These are phyloP conservation scores for Galerucella calmariensis DNA, from an alignment of 2,888 invertebrate species.

Conservation along the genomic window DNA sequence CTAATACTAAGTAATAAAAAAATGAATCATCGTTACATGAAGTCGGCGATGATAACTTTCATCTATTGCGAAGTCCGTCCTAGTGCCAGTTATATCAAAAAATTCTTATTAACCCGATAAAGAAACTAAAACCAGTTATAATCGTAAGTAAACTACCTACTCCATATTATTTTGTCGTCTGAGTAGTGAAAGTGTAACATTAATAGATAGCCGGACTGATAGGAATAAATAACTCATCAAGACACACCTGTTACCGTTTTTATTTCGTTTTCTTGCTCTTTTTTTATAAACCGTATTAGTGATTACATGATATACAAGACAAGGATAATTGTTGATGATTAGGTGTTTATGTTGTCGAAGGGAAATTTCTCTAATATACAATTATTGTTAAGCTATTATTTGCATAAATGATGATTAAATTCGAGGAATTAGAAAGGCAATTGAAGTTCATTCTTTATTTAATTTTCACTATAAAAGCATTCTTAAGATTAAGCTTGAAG, in stretches of 20 bases:
- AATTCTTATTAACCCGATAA: constrained; percentile 22
- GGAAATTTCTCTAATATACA: constrained; percentile 5
- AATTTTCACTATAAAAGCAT: not conserved
- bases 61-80: constrained; percentile 21
- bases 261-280: constrained; percentile 7
- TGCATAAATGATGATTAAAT: not conserved
- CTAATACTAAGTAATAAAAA: not conserved
- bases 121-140: constrained; percentile 34
- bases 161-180: constrained; percentile 32
- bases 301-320: not conserved
- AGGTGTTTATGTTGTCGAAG: not conserved
- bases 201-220: constrained; percentile 15
- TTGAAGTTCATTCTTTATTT: not conserved
- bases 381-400: not conserved
- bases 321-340: not conserved
- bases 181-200: constrained; percentile 40
- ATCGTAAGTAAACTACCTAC: not conserved
- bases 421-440: not conserved
- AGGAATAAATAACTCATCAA: constrained; percentile 37
- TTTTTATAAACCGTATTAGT: not conserved
- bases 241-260: constrained; percentile 36
- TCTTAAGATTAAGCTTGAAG: too few relatives aligned
- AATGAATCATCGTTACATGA: not conserved
- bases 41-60: constrained; percentile 19
- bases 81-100: constrained; percentile 13